Evolutionary conservation across 1,140 invertebrate species (phyloP), one percentile per base, ranked within the genome.

Genomic region (Drosophila navojoa): DNA sequence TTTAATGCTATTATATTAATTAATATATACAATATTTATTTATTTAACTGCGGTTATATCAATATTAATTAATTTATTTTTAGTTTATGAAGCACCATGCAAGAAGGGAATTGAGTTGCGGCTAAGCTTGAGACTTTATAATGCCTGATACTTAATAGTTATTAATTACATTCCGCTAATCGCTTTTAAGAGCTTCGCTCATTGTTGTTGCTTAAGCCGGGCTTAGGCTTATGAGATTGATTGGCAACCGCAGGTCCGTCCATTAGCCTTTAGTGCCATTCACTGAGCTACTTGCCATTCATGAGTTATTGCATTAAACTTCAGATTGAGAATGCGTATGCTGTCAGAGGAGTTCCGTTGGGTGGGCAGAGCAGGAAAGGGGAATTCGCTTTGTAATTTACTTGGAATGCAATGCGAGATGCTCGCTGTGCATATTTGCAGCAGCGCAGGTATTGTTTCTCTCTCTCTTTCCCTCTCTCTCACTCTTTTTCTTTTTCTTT

Each of bases 351-450:
- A 16, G 19, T 22, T 22, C 19, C 3, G 19, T 3, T 22, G 19
- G 19, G 19, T n/a, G n/a, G n/a, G n/a, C n/a, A n/a, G n/a, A n/a
- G n/a, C n/a, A 22, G 19, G 19, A 22, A 22, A 22, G 22, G 22
- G 25, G 11, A 50, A 4, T 66, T 57, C 11, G 15, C 53, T 40
- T 59, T 67, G 29, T 47, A 42, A 49, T 66, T 22, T 50, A 29
- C 35, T 29, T 40, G 4, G 42, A 29, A 29, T 49, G 40, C 47
- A 25, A 60, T 19, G 32, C 32, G 44, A 67, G 47, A 5, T 9
- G 44, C 32, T 59, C 47, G 13, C 22, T 32, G 35, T 52, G 66
- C 57, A 50, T 57, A 50, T 67, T 67, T 58, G 44, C 45, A 15
- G 32, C 4, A 29, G 44, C 6, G 4, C 32, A 52, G 38, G 4